Evolutionary conservation across 2,888 invertebrate genomes (phyloP), one percentile per base, ranked within the genome.

Genomic region (Desoria tigrina): DNA sequence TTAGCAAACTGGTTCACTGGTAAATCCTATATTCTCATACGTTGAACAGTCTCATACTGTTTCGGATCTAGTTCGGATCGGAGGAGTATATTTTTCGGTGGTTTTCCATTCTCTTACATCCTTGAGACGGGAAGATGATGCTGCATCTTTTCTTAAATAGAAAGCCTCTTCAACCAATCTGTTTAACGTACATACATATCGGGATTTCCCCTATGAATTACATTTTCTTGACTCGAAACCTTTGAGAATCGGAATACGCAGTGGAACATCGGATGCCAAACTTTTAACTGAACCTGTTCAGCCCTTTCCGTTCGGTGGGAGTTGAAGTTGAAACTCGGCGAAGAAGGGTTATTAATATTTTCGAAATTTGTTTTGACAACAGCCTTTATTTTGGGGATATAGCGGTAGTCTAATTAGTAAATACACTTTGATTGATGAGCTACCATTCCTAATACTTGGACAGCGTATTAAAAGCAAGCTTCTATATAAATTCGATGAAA

Each of bases 1-100:
- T 39, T 9, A 45, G 21, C 45, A 51, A 24, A 51, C 26, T 51
- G 51, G 18, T 51, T 51, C 21, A 51, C 51, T 51, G 51, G 51
- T 26, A 51, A 51, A 51, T 51, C 51, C 51, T 7, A 16, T 16
- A 51, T 23, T 23, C 51, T 51, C 51, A 51, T 51, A 16, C 6
- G 21, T 45, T 45, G 45, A 16, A 16, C 45, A 18, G 9, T 21
- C 45, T 45, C n/a, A 16, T 21, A 16, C n/a, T 45, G 21, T 45
- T 45, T 45, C 45, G 45, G 45, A 6, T 45, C 16, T 45, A 6
- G 6, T 6, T 45, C 45, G 45, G 45, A 45, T 21, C 4, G 45
- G 4, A 45, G 45, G 6, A n/a, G 45, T 11, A 21, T 45, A 21
- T 21, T 45, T 45, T 45, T 16, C 21, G 4, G 45, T 45, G 45